These are phyloP conservation scores for Rhabdophis nuchalis DNA, from an alignment of 2,797 vertebrate genomes.

Conservation along the genomic window DNA sequence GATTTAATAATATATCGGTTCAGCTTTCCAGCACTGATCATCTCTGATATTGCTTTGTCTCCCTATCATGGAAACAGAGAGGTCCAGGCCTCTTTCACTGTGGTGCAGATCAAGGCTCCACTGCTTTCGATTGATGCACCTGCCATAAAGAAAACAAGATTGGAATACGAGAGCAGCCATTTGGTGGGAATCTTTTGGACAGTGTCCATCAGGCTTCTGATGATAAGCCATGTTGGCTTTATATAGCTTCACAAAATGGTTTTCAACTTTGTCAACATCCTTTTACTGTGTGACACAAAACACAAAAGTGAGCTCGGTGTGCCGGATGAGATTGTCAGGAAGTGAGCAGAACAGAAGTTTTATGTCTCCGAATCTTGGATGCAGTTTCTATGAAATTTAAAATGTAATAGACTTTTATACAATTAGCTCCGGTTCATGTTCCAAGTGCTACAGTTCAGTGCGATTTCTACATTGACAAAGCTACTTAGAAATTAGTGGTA, in stretches of 20 bases:
- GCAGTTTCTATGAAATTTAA: background rate
- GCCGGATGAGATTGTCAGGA: background rate
- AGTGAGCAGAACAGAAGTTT: background rate
- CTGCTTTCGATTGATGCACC: background rate
- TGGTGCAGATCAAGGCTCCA: background rate
- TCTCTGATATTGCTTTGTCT: background rate
- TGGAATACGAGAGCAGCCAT: background rate
- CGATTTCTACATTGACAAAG: background rate
- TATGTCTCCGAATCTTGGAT: background rate
- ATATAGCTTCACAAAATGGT: background rate
- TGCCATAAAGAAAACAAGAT: background rate
- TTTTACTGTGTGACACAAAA: background rate
- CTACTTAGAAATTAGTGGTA: background rate
- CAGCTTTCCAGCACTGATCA: background rate
- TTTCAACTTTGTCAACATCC: background rate
- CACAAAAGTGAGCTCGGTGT: background rate
- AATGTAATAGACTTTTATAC: background rate
- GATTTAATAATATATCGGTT: background rate
- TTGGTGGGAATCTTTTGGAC: background rate
- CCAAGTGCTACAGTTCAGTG: background rate
- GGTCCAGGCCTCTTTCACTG: background rate
- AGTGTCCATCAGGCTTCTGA: background rate
- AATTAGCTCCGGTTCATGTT: background rate
- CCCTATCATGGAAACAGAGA: background rate
- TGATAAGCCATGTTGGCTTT: background rate